Base-by-base conservation (phyloP, 2,888 invertebrate genomes). In the Schrankia costaestrigalis region DNA sequence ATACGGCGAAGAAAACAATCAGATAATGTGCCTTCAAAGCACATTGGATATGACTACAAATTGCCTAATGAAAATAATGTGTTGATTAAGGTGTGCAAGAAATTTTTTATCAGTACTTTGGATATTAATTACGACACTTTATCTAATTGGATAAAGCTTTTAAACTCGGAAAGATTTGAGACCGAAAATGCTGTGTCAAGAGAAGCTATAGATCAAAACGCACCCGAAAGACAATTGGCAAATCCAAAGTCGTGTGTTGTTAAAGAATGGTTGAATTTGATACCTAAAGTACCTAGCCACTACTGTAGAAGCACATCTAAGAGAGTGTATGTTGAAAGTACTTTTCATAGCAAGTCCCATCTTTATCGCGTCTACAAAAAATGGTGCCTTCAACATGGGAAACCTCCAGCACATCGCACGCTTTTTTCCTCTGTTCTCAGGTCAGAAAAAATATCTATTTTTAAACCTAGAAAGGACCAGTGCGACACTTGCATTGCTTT, bases 391-490 rank as follows among this genome's bases (percentile, higher is more conserved):
- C 2, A 26, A 14, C n/a, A 26, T 14, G 14, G 9, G 9, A 26
- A 26, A 13, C 4, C 8, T 9, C n/a, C 9, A 14, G 10, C 15
- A 14, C 3, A 14, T 8, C 26, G 26, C 9, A 26, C n/a, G 6
- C 15, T 15, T 8, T 26, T 26, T 15, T 9, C 1, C n/a, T 4
- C 3, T 14, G 15, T 26, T 9, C 10, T 15, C 3, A 10, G 10
- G 9, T n/a, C 13, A n/a, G 26, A 26, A 26, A 9, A 26, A 14
- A 14, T 26, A 14, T 30, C 40, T 11, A 40, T 35, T 26, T 25
- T 18, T 15, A 28, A 35, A 18, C 36, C 36, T 31, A 25, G 36
- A 22, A 27, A 31, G 23, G 31, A 36, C 14, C 35, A 41, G 24
- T 41, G 35, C 23, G 33, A 35, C 30, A 28, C 23, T 12, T 29